These are phyloP conservation scores for Gasteruption jaculator DNA, from an alignment of 2,888 invertebrate species.

Conservation along the genomic window DNA sequence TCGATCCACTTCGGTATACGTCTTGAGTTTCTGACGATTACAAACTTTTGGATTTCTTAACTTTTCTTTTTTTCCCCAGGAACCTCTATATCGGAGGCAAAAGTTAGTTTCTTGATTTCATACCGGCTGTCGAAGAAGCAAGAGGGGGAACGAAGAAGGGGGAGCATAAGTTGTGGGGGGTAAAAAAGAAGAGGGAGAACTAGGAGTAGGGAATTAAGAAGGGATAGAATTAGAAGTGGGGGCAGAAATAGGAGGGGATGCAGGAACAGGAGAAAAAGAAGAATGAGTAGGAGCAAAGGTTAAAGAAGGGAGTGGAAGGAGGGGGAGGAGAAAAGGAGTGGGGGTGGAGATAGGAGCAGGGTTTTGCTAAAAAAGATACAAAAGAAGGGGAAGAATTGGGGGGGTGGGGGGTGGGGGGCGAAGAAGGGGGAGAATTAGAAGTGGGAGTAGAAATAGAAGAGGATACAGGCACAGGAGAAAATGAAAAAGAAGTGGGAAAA, in stretches of 20 bases:
- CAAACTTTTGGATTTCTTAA: too few species aligned
- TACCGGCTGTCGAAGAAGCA: too few species aligned
- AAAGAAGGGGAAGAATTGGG: neutral
- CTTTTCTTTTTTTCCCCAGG: too few species aligned
- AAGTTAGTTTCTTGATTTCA: too few species aligned
- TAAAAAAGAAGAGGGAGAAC: too few species aligned
- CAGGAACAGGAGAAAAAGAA: slow-evolving; percentile 2
- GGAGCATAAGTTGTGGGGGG: too few species aligned
- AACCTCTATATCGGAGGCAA: too few species aligned
- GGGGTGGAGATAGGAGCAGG: neutral
- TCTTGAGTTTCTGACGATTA: too few species aligned
- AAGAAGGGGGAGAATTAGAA: slow-evolving; percentile 4
- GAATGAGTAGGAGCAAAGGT: neutral
- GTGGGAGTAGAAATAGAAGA: slow-evolving; percentile 4
- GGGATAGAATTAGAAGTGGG: neutral
- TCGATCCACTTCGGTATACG: too few species aligned
- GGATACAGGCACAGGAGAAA: slow-evolving; percentile 3
- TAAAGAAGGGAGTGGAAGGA: slow-evolving; percentile 1
- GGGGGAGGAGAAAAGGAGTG: neutral
- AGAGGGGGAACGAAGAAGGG: too few species aligned
- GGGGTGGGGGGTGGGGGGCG: neutral
- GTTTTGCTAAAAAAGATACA: too few species aligned
- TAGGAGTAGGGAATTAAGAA: neutral
- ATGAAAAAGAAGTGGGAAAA: slow-evolving; percentile 2
- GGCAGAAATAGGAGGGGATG: slow-evolving; percentile 6